Base-by-base conservation (phyloP, 1,140 invertebrate genomes). In the Drosophila sp. region DNA sequence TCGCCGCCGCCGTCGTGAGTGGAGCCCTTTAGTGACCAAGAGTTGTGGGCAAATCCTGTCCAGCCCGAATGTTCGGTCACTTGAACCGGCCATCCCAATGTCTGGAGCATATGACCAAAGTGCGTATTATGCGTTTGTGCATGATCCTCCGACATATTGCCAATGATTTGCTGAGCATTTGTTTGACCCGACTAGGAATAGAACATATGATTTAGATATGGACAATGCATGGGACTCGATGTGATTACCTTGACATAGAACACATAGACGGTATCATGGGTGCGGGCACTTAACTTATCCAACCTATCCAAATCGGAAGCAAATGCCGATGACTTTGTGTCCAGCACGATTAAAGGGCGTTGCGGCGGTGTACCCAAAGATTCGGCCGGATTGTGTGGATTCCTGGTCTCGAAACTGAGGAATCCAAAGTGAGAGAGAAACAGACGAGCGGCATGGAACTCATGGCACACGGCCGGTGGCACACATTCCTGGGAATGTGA, bases 351-450 rank as follows among this genome's bases (percentile, higher is more conserved):
- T 5, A 99, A 93, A 0, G 90, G 86, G 2, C 91, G 70, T n/a
- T 95, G 94, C 1, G 95, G 94, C 2, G 93, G 92, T 0, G 79
- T 66, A 8, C 72, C 79, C 30, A 91, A 41, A 4, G 83, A 61
- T 33, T 91, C 90, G 0, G 80, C 68, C 0, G 90, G 81, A 54
- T 79, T 90, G 54, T 93, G 91, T 1, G 92, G 92, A 92, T 94
- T 93, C 81, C 95, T 93, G 68, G 93, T 94, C 66, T 97, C 96
- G 11, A 97, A 94, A 74, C 96, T 96, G 1, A 99, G 93, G 82
- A 98, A 97, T 4, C 98, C 98, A 92, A 99, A 98, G 92, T 99
- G 97, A 11, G 97, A 98, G 1, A 99, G 93, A 92, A 99, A 98
- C 0, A 99, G 92, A 68, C 98, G 93, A 1, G 98, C 97, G 0